Conservation (phyloP, 37 sponge, comb jelly and placozoan species). For the Beroe forskalii region DNA sequence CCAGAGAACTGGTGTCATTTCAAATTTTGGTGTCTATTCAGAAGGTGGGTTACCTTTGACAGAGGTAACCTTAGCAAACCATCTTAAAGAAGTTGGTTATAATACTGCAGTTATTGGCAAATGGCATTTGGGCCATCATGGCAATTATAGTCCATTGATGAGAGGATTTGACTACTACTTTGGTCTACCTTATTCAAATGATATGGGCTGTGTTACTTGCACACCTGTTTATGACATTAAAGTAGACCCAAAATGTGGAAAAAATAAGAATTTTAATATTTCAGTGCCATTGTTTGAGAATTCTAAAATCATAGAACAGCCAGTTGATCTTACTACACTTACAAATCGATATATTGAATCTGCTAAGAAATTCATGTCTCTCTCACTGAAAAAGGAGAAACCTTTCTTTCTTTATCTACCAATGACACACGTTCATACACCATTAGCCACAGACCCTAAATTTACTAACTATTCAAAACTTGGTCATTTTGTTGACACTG, state of each 20-base stretch:
- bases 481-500: neutral
- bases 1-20: slow-evolving; percentile 20
- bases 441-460: neutral
- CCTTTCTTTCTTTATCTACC: slow-evolving; percentile 48
- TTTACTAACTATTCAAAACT: neutral
- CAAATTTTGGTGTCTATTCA: slow-evolving; percentile 58
- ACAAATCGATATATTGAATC: neutral
- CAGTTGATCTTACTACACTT: slow-evolving; percentile 68
- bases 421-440: slow-evolving; percentile 23
- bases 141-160: slow-evolving; percentile 59
- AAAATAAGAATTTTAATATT: neutral
- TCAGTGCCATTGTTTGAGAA: slow-evolving; percentile 69
- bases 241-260: slow-evolving; percentile 5
- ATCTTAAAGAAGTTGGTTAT: slow-evolving; percentile 69
- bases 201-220: slow-evolving; percentile 68
- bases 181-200: slow-evolving; percentile 72
- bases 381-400: neutral
- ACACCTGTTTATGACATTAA: slow-evolving; percentile 57
- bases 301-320: slow-evolving; percentile 69
- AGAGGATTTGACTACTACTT: slow-evolving; percentile 73
- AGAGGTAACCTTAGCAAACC: slow-evolving; percentile 69
- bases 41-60: slow-evolving; percentile 69
- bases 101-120: slow-evolving; percentile 70
- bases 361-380: neutral
- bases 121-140: slow-evolving; percentile 71